Percentiles rank a stretch among this genome's conserved stretches.
Conservation (phyloP, 2,888 invertebrate genomes). For the Branchipolynoe longqiensis region DNA sequence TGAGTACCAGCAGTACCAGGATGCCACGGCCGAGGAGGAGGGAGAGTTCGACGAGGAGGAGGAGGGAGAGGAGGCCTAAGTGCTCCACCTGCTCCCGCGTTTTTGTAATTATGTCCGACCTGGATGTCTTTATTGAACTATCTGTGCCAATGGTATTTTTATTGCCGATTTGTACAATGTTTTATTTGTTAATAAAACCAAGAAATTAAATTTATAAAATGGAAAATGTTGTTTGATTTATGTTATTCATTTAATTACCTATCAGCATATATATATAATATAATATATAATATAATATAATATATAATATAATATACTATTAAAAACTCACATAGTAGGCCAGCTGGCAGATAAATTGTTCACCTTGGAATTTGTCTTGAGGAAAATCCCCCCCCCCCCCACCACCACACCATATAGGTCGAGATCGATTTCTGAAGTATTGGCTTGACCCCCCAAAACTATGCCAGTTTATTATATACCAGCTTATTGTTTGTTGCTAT, state of each 20-base stretch:
- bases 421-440: too few species aligned
- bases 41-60: conserved; percentile 59
- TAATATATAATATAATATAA: not conserved
- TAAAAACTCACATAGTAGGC: not conserved
- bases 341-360: not conserved
- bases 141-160: not conserved
- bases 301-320: not conserved
- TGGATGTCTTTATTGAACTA: not conserved
- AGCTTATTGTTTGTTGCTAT: too few species aligned
- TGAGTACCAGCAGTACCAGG: conserved; percentile 60
- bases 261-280: not conserved
- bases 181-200: not conserved
- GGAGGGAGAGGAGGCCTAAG: conserved; percentile 44
- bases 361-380: too few species aligned
- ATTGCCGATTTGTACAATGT: not conserved
- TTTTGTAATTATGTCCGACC: not conserved
- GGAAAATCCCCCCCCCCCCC: too few species aligned
- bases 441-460: too few species aligned
- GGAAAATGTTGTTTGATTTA: not conserved
- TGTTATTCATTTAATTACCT: not conserved
- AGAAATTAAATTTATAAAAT: not conserved
- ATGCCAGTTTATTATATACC: too few species aligned
- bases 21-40: conserved; percentile 58
- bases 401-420: too few species aligned
- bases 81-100: not conserved